phyloP scores from a whole-genome alignment of 2,797 vertebrate genomes.

The Alcedo quadribrachys region DNA sequence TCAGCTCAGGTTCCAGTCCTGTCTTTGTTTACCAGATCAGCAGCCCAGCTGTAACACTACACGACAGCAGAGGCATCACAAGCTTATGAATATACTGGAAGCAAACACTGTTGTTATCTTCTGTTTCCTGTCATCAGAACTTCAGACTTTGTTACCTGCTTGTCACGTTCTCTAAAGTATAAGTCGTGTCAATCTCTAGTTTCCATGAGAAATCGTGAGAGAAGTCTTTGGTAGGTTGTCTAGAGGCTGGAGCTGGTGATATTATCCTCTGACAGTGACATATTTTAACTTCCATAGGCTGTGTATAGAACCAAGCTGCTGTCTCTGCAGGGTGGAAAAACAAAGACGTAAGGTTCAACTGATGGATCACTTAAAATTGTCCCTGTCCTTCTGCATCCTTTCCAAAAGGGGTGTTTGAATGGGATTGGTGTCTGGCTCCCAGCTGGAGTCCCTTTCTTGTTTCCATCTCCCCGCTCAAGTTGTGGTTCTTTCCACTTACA shows the following conservation, averaged over 20 bases:
- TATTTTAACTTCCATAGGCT: not conserved
- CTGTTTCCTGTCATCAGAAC: not conserved
- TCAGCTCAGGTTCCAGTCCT: not conserved
- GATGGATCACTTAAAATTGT: not conserved
- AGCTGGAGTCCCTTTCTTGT: not conserved
- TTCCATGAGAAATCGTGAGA: not conserved
- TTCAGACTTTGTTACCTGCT: not conserved
- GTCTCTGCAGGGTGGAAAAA: not conserved
- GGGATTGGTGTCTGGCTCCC: not conserved
- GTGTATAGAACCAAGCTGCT: not conserved
- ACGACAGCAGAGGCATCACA: fast-evolving
- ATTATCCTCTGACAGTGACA: not conserved
- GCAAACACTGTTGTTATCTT: fast-evolving
- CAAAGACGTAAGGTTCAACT: not conserved
- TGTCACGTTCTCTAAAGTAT: not conserved
- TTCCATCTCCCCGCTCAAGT: not conserved
- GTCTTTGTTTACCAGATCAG: not conserved
- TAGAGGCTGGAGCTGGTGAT: not conserved
- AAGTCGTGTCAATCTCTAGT: not conserved
- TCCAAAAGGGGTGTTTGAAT: not conserved
- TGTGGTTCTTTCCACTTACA: not conserved
- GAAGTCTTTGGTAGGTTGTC: not conserved
- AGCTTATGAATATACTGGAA: not conserved
- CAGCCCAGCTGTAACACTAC: not conserved
- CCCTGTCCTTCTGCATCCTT: not conserved